A percentile compares a stretch with the other conserved stretches of the same genome.
These are phyloP conservation scores for Tanytarsus gracilentus DNA, from an alignment of 2,888 invertebrate species.

Conservation along the genomic window DNA sequence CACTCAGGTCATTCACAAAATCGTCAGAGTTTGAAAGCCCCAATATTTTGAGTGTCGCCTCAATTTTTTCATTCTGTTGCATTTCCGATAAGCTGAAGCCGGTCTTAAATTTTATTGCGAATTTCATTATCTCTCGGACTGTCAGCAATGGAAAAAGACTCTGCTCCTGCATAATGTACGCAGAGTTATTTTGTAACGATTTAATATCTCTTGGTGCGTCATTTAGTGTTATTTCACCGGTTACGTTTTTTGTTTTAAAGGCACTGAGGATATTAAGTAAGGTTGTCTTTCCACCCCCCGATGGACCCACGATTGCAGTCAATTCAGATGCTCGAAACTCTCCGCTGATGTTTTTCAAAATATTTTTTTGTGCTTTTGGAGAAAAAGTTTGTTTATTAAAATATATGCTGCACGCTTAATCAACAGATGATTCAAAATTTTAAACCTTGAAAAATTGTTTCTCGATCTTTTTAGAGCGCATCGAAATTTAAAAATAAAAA, in stretches of 20 bases:
- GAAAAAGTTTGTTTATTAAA: too few relatives aligned
- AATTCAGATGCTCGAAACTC: conserved; percentile 2
- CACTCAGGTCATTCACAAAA: conserved; percentile 63
- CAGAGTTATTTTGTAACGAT: conserved; percentile 62
- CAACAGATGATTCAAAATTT: too few relatives aligned
- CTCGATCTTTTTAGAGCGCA: too few relatives aligned
- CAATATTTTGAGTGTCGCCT: conserved; percentile 63
- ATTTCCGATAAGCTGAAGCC: conserved; percentile 51
- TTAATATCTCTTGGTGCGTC: conserved; percentile 56
- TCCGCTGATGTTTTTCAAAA: background rate
- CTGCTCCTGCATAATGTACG: conserved; percentile 87
- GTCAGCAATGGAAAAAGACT: conserved; percentile 72
- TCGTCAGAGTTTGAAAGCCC: conserved; percentile 61
- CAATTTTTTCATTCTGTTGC: conserved; percentile 48
- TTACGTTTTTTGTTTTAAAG: conserved; percentile 39
- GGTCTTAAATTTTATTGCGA: conserved; percentile 81
- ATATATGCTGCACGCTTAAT: too few relatives aligned
- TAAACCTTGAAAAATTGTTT: too few relatives aligned
- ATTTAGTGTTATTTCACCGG: conserved; percentile 65
- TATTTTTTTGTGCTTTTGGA: background rate
- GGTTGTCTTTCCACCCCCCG: background rate
- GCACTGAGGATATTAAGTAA: background rate
- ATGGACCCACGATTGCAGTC: background rate
- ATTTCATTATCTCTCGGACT: conserved; percentile 73
- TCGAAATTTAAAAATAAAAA: too few relatives aligned